Evolutionary conservation across 2,888 invertebrate genomes (phyloP).

Genomic region (Trissolcus japonicus): DNA sequence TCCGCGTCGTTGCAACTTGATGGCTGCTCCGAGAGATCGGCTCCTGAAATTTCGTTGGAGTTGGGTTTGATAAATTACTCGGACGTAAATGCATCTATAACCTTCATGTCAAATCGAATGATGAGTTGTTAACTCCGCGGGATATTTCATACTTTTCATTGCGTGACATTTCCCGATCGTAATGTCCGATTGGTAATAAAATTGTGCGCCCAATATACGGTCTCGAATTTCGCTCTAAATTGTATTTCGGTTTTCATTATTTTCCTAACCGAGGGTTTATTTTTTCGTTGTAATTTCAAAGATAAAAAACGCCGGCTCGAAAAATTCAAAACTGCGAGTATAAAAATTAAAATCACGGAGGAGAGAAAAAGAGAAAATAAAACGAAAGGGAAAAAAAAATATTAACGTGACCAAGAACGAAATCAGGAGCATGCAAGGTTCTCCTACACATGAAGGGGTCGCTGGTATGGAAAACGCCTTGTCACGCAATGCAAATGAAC

Average conservation of each 20-base stretch:
- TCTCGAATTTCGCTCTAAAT: not conserved
- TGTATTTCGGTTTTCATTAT: not conserved
- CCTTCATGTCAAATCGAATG: constrained; percentile 23
- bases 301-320: not conserved
- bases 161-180: constrained; percentile 27
- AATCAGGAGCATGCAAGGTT: constrained; percentile 54
- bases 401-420: constrained; percentile 32
- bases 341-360: constrained; percentile 37
- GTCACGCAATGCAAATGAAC: constrained; percentile 59
- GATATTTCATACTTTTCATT: constrained; percentile 31
- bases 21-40: constrained; percentile 33
- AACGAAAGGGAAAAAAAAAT: constrained; percentile 10
- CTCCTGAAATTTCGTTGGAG: constrained; percentile 33
- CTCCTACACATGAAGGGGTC: constrained; percentile 55
- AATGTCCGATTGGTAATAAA: constrained; percentile 29
- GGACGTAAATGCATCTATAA: constrained; percentile 41
- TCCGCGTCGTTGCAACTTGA: constrained; percentile 37
- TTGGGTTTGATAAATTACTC: constrained; percentile 38
- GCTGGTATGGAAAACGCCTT: constrained; percentile 55
- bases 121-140: constrained; percentile 31
- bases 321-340: constrained; percentile 26
- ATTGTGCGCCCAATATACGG: constrained; percentile 15
- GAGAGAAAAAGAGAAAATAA: not conserved
- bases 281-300: not conserved
- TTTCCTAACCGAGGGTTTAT: not conserved